phyloP scores from a whole-genome alignment of 1,140 invertebrate genomes.

The honey bee (Apis mellifera) region Amel_HAv3.1 CM009936.2:6955001-6955500 shows the following conservation, averaged over 20 bases:
- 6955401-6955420: no score
- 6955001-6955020: no score
- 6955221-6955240: not conserved
- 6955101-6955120: no score
- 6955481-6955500: not conserved
- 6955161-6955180: not conserved
- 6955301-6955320: conserved; percentile 3
- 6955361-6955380: not conserved
- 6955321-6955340: not conserved
- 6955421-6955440: not conserved
- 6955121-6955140: no score
- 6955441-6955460: not conserved
- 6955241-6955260: conserved; percentile 1
- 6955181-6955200: not conserved
- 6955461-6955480: not conserved
- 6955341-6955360: not conserved
- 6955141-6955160: no score
- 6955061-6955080: not conserved
- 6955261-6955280: no score
- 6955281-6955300: not conserved
- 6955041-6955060: no score
- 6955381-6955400: not conserved
- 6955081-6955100: not conserved
- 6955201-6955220: no score
- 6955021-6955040: no score